Conservation (phyloP, 2,888 invertebrate genomes). For the Schizaphis graminum region DNA sequence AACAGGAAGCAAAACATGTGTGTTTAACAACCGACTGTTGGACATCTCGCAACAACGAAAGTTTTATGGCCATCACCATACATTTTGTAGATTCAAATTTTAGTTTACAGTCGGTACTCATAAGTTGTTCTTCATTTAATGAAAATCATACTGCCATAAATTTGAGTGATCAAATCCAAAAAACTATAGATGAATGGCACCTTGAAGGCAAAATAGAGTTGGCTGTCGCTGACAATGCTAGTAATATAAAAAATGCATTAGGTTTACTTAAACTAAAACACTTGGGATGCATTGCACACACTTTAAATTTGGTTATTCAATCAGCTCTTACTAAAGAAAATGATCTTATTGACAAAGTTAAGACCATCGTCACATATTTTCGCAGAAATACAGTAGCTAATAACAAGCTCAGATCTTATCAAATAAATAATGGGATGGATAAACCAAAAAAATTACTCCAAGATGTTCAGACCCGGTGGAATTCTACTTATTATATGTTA, state of each 20-base stretch:
- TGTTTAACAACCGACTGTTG: conserved; percentile 9
- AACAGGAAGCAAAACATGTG: conserved; percentile 4
- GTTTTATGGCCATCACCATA: background rate
- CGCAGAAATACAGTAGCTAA: background rate
- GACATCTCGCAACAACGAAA: background rate
- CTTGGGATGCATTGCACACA: background rate
- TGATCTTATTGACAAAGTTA: background rate
- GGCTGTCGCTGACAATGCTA: background rate
- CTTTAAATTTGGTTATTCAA: background rate
- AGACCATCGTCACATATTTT: background rate
- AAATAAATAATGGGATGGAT: conserved; percentile 13
- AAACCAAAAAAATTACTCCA: background rate
- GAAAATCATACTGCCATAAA: background rate
- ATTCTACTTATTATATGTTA: background rate
- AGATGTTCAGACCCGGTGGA: background rate
- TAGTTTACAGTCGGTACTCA: background rate
- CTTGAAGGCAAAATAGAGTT: background rate
- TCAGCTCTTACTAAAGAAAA: background rate
- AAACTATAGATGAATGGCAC: background rate
- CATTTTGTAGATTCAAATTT: conserved; percentile 17
- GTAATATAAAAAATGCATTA: background rate
- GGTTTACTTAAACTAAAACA: background rate
- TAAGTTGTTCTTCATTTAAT: background rate
- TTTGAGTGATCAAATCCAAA: background rate
- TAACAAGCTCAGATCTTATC: background rate